Base-by-base conservation (phyloP, 2,888 invertebrate genomes). In the Anaspis maculata region DNA sequence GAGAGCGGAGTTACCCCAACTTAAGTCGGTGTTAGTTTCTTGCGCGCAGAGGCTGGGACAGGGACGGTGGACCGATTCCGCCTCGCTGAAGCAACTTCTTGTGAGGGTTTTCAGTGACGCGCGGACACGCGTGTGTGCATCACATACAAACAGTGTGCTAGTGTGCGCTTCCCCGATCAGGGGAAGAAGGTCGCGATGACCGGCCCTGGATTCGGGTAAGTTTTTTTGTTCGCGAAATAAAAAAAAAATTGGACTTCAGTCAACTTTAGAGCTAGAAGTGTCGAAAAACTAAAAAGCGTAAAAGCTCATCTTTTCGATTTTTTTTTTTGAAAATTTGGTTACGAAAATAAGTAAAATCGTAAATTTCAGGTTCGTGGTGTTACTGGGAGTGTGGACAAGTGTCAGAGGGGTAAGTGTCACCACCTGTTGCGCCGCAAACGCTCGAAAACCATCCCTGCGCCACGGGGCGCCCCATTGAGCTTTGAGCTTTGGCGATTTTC, bases 301-400 rank as follows among this genome's bases (percentile, higher is more conserved):
- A n/a, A n/a, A n/a, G n/a, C n/a, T n/a, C n/a, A n/a, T n/a, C n/a
- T n/a, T n/a, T n/a, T n/a, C n/a, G n/a, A n/a, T n/a, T n/a, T n/a
- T n/a, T n/a, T n/a, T n/a, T n/a, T n/a, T n/a, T n/a, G n/a, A n/a
- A n/a, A n/a, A n/a, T n/a, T n/a, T n/a, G n/a, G n/a, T n/a, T n/a
- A n/a, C n/a, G n/a, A n/a, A n/a, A n/a, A n/a, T n/a, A n/a, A n/a
- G n/a, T n/a, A n/a, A n/a, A n/a, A n/a, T n/a, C n/a, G n/a, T n/a
- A n/a, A n/a, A n/a, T 66, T 62, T 32, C 66, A 73, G 72, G 62
- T 62, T 69, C 59, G 61, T 69, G 62, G 70, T 68, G 55, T 56
- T 69, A 52, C 57, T 67, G 49, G 66, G 67, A 57, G 55, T 71
- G 57, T 57, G 62, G 54, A 58, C 64, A 42, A 57, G 64, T 45